Evolutionary conservation across 2,113 vertebrate genomes (phyloP).

Genomic region (Tragelaphus buxtoni): DNA sequence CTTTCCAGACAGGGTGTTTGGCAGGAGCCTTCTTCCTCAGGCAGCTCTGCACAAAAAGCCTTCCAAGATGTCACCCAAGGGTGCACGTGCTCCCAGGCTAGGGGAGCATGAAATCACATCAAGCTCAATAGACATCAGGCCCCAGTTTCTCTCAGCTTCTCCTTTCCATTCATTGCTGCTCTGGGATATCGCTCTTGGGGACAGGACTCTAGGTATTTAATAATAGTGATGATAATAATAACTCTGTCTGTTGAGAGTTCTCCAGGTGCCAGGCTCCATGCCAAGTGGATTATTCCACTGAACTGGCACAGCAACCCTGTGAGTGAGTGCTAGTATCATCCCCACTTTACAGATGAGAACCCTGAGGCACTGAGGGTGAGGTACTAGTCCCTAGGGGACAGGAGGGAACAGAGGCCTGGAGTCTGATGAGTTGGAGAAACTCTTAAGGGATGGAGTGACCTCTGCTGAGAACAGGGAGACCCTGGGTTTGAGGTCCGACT

Average conservation of each 20-base stretch:
- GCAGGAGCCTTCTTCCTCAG: not conserved
- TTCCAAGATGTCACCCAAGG: not conserved
- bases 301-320: not conserved
- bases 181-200: not conserved
- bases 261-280: not conserved
- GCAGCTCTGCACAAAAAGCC: not conserved
- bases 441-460: not conserved
- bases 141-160: not conserved
- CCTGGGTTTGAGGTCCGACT: not conserved
- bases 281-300: not conserved
- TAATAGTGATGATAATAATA: not conserved
- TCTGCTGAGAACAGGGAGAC: not conserved
- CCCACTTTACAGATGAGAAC: not conserved
- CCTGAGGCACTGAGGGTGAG: not conserved
- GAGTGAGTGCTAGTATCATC: not conserved
- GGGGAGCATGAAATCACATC: not conserved
- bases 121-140: not conserved
- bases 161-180: not conserved
- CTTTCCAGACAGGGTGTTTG: not conserved
- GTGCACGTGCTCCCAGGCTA: fast-evolving
- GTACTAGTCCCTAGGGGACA: not conserved
- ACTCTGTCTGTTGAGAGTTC: not conserved
- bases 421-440: not conserved
- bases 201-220: not conserved
- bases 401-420: not conserved